Evolutionary conservation across 2,113 vertebrate species (phyloP).

Genomic region (Turdus rufiventris): DNA sequence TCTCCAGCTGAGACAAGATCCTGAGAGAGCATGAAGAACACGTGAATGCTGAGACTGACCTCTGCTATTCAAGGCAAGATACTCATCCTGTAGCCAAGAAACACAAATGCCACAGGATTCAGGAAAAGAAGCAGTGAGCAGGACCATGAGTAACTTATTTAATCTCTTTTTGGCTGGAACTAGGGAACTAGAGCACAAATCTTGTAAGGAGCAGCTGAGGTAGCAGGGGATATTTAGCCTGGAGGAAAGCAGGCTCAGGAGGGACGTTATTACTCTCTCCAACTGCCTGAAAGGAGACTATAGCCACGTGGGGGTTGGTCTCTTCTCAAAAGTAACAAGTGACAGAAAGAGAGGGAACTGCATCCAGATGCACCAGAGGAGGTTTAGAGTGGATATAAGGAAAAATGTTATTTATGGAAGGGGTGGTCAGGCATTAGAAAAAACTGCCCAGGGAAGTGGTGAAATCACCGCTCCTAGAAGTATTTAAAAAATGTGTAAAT

Average conservation of each 20-base stretch:
- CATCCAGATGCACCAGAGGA: neutral
- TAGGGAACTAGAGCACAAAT: neutral
- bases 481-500: neutral
- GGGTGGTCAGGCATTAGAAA: neutral
- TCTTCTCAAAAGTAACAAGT: neutral
- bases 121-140: neutral
- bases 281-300: neutral
- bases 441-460: neutral
- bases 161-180: neutral
- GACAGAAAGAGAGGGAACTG: neutral
- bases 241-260: neutral
- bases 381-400: neutral
- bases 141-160: neutral
- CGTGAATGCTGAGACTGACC: rapidly evolving
- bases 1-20: neutral
- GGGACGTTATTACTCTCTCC: neutral
- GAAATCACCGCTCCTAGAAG: neutral
- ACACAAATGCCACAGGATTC: neutral
- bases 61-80: neutral
- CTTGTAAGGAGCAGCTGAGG: neutral
- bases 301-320: neutral
- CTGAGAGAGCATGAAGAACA: neutral
- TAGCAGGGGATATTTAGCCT: neutral
- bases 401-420: neutral
- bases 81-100: neutral